These are phyloP conservation scores for Micrastur ruficollis DNA, from an alignment of 2,797 vertebrate genomes.

Conservation along the genomic window DNA sequence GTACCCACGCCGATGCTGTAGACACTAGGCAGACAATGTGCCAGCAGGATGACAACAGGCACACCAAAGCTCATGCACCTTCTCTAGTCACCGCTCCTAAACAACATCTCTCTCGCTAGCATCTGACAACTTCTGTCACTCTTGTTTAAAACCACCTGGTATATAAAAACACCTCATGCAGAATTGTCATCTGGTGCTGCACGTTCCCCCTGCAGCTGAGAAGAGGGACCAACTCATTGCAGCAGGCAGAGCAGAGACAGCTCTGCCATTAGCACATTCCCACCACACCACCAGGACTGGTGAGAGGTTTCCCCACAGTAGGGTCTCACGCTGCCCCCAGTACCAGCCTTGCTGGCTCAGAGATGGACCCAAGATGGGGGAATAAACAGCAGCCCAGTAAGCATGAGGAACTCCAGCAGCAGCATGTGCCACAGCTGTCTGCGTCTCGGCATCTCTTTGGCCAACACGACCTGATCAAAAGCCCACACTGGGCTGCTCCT, in stretches of 20 bases:
- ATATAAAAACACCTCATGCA: not conserved
- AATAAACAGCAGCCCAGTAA: not conserved
- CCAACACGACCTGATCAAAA: not conserved
- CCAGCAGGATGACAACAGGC: not conserved
- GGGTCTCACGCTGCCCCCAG: not conserved
- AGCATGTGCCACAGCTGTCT: not conserved
- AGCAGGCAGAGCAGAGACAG: not conserved
- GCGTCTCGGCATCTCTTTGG: not conserved
- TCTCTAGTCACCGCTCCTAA: not conserved
- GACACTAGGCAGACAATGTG: no score
- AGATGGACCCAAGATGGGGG: no score
- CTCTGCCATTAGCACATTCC: not conserved
- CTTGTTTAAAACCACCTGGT: not conserved
- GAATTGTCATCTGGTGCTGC: not conserved
- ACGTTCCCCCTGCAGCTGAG: not conserved
- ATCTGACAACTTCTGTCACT: not conserved
- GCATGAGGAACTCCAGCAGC: accelerated
- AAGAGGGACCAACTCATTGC: not conserved
- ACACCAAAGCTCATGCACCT: not conserved
- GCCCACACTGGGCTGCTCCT: no score
- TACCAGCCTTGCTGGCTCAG: not conserved
- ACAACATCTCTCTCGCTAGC: not conserved
- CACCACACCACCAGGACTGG: not conserved
- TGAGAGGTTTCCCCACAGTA: not conserved
- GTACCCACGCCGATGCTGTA: not conserved